These are phyloP conservation scores for Phylloscopus whistleri DNA, from an alignment of 2,113 vertebrate genomes.

Conservation along the genomic window DNA sequence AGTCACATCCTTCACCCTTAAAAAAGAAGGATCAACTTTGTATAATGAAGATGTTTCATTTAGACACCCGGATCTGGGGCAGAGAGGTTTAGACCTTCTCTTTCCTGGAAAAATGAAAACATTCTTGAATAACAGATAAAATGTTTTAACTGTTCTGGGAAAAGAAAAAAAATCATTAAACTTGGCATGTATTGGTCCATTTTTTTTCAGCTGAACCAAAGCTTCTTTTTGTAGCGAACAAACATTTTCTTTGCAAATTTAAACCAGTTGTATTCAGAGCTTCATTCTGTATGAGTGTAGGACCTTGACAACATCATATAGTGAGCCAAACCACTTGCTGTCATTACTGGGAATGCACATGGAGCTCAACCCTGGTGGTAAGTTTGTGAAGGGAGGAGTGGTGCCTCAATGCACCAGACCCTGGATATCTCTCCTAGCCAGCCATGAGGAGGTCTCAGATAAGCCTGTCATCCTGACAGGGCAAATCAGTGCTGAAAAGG, in stretches of 20 bases:
- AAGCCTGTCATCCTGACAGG: constrained; percentile 51
- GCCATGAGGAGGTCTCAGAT: constrained; percentile 25
- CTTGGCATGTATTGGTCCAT: not conserved
- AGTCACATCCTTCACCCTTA: not conserved
- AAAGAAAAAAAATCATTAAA: not conserved
- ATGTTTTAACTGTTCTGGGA: not conserved
- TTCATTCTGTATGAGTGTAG: accelerated
- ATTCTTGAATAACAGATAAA: not conserved
- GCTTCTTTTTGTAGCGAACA: not conserved
- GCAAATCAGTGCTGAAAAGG: constrained; percentile 50
- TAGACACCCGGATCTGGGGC: not conserved
- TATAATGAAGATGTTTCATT: not conserved
- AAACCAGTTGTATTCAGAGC: not conserved
- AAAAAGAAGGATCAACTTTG: not conserved
- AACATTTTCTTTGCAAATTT: not conserved
- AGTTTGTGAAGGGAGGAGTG: not conserved
- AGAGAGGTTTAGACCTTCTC: not conserved
- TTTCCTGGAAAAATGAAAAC: not conserved
- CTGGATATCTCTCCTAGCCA: constrained; percentile 31
- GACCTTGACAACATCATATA: accelerated
- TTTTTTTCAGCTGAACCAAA: not conserved
- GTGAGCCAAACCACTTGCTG: not conserved
- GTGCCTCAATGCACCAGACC: not conserved
- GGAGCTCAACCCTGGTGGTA: not conserved
- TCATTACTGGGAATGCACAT: not conserved